Base-by-base conservation (phyloP, 2,888 invertebrate genomes). In the Hirtodrosophila cameraria region DNA sequence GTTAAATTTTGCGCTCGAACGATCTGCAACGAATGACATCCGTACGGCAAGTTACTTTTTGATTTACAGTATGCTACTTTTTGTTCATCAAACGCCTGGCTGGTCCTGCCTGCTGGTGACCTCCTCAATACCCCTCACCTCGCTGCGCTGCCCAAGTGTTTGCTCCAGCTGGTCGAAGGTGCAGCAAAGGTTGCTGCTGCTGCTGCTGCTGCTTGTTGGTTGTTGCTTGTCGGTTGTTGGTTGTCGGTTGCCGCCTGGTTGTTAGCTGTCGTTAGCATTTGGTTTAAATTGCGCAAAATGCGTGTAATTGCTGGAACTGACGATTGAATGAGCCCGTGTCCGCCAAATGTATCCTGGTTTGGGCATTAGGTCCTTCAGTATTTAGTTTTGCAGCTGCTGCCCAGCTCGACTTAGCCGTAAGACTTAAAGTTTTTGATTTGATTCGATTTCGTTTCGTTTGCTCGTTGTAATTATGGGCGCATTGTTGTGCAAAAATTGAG, bases 271-370 rank as follows among this genome's bases (percentile, higher is more conserved):
- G 86, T 86, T 84, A 86, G 83, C 86, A 84, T 82, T 84, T 84
- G 84, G 86, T 67, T 86, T 84, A 84, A 84, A 84, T 84, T 84
- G 84, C 79, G 81, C 80, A 84, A 84, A 84, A 86, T 84, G 84
- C 84, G 84, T 86, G 84, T 84, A 84, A 84, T 84, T 84, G 84
- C 84, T 83, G 80, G 81, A 82, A 85, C 85, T 82, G 85, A 84
- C 85, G 79, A 84, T 84, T 81, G 82, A 81, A 81, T 84, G 82
- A 79, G 81, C 68, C 74, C 77, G 63, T 77, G 74, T 75, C 67
- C 70, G 49, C 60, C 35, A 42, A 39, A 28, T 27, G n/a, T 11
- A 2, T 9, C 6, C 7, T 1, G 23, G 28, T 8, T 6, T 11
- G 13, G 18, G n/a, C 18, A 18, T 12, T 12, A 18, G 18, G 35